Evolutionary conservation across 2,113 vertebrate species (phyloP).

Genomic region (Mus pahari): DNA sequence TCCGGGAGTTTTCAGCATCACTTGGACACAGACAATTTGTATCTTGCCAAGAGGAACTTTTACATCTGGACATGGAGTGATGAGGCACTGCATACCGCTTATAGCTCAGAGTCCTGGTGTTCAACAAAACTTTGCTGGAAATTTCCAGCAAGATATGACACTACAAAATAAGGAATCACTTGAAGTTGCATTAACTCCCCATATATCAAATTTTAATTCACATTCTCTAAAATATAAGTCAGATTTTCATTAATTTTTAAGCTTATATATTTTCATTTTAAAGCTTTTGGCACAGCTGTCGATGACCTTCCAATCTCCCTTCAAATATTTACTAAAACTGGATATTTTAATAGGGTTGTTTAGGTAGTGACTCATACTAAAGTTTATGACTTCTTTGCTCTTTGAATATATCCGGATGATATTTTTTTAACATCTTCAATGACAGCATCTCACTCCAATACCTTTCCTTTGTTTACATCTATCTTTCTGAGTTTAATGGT

Average conservation of each 20-base stretch:
- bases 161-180: not conserved
- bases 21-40: not conserved
- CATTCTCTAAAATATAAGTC: conserved; percentile 57
- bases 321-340: conserved; percentile 2
- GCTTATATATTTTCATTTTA: conserved; percentile 21
- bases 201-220: conserved; percentile 68
- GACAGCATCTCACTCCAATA: not conserved
- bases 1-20: not conserved
- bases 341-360: conserved; percentile 33
- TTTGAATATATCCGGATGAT: conserved; percentile 16
- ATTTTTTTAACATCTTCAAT: not conserved
- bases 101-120: not conserved
- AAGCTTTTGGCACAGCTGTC: not conserved
- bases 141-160: conserved; percentile 36
- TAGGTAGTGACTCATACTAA: not conserved
- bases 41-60: not conserved
- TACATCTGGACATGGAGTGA: not conserved
- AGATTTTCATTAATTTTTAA: conserved; percentile 63
- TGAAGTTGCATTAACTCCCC: not conserved
- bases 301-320: conserved; percentile 20
- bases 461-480: not conserved
- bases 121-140: conserved; percentile 19
- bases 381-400: not conserved
- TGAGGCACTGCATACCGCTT: not conserved
- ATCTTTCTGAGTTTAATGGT: not conserved